These are phyloP conservation scores for Hoplostethus atlanticus DNA, from an alignment of 2,797 vertebrate species.

Conservation along the genomic window DNA sequence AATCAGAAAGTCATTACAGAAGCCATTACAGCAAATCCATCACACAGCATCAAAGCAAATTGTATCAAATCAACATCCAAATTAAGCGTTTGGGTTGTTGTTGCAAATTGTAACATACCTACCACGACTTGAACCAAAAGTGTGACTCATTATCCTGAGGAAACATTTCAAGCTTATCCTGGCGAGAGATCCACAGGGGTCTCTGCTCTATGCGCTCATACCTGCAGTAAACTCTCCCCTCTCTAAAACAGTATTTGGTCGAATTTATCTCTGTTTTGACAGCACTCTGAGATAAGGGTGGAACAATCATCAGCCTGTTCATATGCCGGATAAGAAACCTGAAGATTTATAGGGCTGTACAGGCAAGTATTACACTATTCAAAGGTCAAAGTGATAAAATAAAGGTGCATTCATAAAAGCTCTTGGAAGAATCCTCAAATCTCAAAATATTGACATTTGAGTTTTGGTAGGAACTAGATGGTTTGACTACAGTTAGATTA, in stretches of 20 bases:
- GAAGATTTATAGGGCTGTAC: neutral
- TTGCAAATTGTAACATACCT: neutral
- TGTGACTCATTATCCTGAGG: neutral
- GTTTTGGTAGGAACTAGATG: neutral
- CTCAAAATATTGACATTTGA: neutral
- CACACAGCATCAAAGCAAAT: slow-evolving; percentile 14
- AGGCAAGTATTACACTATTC: neutral
- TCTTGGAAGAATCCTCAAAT: slow-evolving; percentile 2
- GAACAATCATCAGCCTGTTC: slow-evolving; percentile 7
- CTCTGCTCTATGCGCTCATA: neutral
- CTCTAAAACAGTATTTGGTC: neutral
- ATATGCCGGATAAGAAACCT: slow-evolving; percentile 1
- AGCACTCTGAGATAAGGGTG: neutral
- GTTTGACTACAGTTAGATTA: slow-evolving; percentile 18
- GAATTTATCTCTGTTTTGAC: neutral
- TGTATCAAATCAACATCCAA: neutral
- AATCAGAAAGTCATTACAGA: slow-evolving; percentile 8
- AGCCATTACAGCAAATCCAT: neutral
- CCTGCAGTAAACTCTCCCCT: neutral
- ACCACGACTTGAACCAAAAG: neutral
- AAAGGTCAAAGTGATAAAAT: neutral
- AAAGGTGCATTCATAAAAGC: neutral
- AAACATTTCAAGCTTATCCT: neutral
- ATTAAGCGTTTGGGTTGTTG: neutral
- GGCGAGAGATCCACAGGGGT: neutral